Evolutionary conservation across 53 echinoderm and acorn worm species (phyloP).

Genomic region (Pentamera pediparva): DNA sequence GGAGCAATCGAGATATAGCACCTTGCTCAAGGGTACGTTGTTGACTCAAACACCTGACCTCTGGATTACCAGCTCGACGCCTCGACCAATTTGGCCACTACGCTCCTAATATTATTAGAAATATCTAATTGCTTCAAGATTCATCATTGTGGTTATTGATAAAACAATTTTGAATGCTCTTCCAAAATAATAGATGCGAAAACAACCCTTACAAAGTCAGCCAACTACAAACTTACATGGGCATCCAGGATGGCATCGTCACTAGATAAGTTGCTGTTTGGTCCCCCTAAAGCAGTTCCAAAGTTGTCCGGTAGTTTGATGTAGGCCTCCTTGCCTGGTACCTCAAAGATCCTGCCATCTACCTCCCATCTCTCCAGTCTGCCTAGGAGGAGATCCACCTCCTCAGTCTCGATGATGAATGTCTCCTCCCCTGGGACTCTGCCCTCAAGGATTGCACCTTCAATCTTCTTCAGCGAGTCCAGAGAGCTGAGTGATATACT

Average conservation of each 20-base stretch:
- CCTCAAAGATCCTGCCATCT: conserved; percentile 36
- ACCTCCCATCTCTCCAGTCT: conserved; percentile 62
- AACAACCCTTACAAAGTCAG: too few species aligned
- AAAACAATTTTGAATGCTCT: too few species aligned
- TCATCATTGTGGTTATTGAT: too few species aligned
- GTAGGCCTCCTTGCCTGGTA: conserved; percentile 11
- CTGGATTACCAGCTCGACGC: too few species aligned
- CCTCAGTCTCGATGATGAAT: conserved; percentile 40
- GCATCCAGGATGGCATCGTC: conserved; percentile 69
- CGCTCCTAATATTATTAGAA: too few species aligned
- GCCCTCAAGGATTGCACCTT: conserved; percentile 56
- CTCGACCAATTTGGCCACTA: too few species aligned
- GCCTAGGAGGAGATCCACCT: conserved; percentile 48
- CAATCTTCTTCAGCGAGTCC: conserved; percentile 48
- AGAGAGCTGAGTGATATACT: conserved; percentile 61
- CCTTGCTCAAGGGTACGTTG: too few species aligned
- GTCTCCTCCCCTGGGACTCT: conserved; percentile 73
- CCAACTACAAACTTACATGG: conserved; percentile 66
- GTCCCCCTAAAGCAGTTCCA: not conserved
- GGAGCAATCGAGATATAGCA: too few species aligned
- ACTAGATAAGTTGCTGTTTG: not conserved
- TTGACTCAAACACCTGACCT: too few species aligned
- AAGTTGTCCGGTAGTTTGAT: conserved; percentile 45
- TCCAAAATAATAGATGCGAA: too few species aligned
- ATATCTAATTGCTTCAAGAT: too few species aligned